Evolutionary conservation across 2,797 vertebrate species (phyloP).

Genomic region (Acanthopagrus latus): DNA sequence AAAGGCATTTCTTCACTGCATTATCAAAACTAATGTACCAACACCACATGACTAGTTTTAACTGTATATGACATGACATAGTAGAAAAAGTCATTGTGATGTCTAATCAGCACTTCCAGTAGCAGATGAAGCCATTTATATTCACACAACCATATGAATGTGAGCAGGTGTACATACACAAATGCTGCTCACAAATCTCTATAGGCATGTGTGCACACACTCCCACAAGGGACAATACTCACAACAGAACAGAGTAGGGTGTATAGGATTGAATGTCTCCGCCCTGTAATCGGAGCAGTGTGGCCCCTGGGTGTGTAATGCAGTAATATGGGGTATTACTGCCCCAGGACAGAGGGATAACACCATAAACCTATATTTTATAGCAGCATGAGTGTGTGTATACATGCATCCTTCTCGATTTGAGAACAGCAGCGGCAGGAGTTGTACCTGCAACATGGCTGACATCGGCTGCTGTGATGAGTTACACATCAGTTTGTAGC

Average conservation of each 20-base stretch:
- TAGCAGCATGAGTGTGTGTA: slow-evolving; percentile 67
- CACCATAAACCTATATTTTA: slow-evolving; percentile 82
- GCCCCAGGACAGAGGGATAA: slow-evolving; percentile 76
- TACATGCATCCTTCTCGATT: slow-evolving; percentile 45
- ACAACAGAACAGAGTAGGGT: slow-evolving; percentile 56
- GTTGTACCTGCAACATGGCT: not conserved
- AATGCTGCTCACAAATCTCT: slow-evolving; percentile 3
- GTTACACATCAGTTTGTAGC: not conserved
- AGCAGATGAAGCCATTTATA: not conserved
- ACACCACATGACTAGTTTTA: not conserved
- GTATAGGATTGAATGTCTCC: slow-evolving; percentile 68
- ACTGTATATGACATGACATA: not conserved
- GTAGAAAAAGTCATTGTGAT: not conserved
- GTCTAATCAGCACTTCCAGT: not conserved
- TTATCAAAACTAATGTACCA: not conserved
- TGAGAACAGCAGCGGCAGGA: slow-evolving; percentile 1
- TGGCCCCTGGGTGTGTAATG: slow-evolving; percentile 82
- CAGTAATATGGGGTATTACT: slow-evolving; percentile 86
- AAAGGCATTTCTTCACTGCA: not conserved
- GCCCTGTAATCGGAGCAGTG: slow-evolving; percentile 79
- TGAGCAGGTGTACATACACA: not conserved
- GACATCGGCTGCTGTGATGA: not conserved
- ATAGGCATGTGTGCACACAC: slow-evolving; percentile 16
- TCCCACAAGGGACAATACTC: slow-evolving; percentile 19
- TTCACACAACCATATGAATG: not conserved